Evolutionary conservation across 2,888 invertebrate genomes (phyloP).

Genomic region (Junonia oenone): DNA sequence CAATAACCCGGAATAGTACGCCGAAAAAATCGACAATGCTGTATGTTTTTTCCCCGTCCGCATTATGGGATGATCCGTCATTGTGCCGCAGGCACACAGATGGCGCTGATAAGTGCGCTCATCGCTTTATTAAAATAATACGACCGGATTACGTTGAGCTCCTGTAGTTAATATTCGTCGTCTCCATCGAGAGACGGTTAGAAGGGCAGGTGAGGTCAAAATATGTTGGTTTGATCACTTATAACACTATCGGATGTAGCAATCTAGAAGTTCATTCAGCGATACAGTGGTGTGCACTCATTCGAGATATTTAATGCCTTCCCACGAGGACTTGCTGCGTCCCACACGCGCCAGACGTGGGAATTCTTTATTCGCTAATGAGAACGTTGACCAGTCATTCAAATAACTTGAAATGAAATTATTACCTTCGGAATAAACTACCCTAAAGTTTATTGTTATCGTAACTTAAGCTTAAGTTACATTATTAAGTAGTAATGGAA

Average conservation of each 20-base stretch:
- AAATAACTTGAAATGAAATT: neutral
- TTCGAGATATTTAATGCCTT: slow-evolving; percentile 69
- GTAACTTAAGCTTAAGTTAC: neutral
- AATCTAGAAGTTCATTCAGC: slow-evolving; percentile 61
- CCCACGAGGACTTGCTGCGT: slow-evolving; percentile 61
- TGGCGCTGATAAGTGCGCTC: slow-evolving; percentile 67
- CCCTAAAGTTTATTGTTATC: neutral
- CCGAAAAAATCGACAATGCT: slow-evolving; percentile 59
- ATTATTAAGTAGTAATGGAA: neutral
- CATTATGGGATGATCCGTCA: slow-evolving; percentile 76
- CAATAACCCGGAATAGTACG: slow-evolving; percentile 63
- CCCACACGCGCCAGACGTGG: slow-evolving; percentile 58
- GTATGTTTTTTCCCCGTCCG: slow-evolving; percentile 58
- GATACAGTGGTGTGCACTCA: slow-evolving; percentile 53
- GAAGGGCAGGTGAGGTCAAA: slow-evolving; percentile 41
- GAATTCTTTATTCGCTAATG: slow-evolving; percentile 37
- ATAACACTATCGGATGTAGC: slow-evolving; percentile 52
- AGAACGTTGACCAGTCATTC: slow-evolving; percentile 2
- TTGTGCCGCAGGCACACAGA: slow-evolving; percentile 63
- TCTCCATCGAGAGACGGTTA: neutral
- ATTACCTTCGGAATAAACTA: neutral
- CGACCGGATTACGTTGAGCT: slow-evolving; percentile 46
- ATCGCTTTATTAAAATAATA: slow-evolving; percentile 68
- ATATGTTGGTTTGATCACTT: slow-evolving; percentile 39
- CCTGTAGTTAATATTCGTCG: slow-evolving; percentile 27